Evolutionary conservation across 2,888 invertebrate genomes (phyloP), one percentile per base, ranked within the genome.

Genomic region (Dicyrtomina minuta): DNA sequence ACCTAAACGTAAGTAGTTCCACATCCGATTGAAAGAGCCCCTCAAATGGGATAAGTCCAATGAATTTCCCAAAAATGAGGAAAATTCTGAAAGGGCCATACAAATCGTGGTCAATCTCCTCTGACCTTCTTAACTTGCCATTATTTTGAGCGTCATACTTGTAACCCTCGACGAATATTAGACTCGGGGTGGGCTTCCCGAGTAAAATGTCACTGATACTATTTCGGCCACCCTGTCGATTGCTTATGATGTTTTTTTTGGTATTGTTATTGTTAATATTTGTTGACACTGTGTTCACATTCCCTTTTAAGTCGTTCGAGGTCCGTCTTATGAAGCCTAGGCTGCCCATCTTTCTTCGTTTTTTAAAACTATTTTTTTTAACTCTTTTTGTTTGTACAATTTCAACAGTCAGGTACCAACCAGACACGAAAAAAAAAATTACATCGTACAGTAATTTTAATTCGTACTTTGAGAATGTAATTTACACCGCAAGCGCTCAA

Each of bases 11-110:
- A 1, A 59, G 33, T 1, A 22, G 22, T 1, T 46, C 24, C 2
- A 8, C 41, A 33, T 56, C 17, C 20, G 15, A 24, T 13, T 58
- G 55, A 43, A n/a, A 26, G 15, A 24, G 10, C 2, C 66, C 55
- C 22, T 53, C 17, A 15, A 66, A 27, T 1, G 68, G 68, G 13
- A 68, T 13, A 3, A 68, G n/a, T 1, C 68, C 68, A n/a, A 68
- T 51, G 10, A 60, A 53, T 53, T 43, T 68, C 3, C 68, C 68
- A 60, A 68, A 60, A 13, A 59, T 12, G 26, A 68, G 26, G 41
- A 68, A 68, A n/a, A n/a, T 20, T 24, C 51, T 59, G 1, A 60
- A 43, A 17, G 43, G 12, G n/a, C 1, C 15, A 20, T 24, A 49
- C n/a, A 68, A 53, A 41, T 53, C 66, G 20, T 49, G 8, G 17